Conservation (phyloP, 2,888 invertebrate genomes). For the Neoscelio sp. region DNA sequence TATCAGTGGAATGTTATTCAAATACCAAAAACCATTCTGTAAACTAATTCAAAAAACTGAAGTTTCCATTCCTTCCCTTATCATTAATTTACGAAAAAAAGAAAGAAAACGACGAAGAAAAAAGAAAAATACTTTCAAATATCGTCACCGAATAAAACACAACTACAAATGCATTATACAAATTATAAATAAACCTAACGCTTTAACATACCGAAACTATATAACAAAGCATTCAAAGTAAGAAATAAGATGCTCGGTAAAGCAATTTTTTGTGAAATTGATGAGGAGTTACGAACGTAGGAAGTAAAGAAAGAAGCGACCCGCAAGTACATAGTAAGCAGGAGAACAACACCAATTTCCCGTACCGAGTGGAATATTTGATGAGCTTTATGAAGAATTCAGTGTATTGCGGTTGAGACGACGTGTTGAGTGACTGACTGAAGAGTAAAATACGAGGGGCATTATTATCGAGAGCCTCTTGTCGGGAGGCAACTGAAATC, state of each 20-base stretch:
- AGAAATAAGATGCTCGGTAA: constrained; percentile 3
- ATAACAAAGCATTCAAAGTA: constrained; percentile 12
- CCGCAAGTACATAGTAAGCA: constrained; percentile 19
- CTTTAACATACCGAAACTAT: constrained; percentile 4
- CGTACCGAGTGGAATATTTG: constrained; percentile 23
- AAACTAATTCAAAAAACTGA: not conserved
- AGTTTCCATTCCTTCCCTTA: no score
- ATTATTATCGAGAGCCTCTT: constrained; percentile 7
- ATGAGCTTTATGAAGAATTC: constrained; percentile 40
- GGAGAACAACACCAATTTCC: constrained; percentile 26
- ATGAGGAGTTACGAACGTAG: constrained; percentile 9
- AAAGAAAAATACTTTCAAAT: not conserved
- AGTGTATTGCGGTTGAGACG: constrained; percentile 14
- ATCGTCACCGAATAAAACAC: no score
- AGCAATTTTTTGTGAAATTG: constrained; percentile 18
- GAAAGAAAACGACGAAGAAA: not conserved
- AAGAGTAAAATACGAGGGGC: not conserved
- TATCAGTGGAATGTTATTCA: constrained; percentile 1
- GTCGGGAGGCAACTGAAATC: no score
- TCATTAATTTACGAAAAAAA: no score
- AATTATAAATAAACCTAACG: not conserved
- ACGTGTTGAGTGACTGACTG: constrained; percentile 23
- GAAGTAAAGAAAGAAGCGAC: constrained; percentile 25
- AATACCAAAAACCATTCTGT: not conserved
- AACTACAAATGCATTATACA: not conserved